Conservation (phyloP, 1,140 invertebrate species). For the Conus betulinus region DNA sequence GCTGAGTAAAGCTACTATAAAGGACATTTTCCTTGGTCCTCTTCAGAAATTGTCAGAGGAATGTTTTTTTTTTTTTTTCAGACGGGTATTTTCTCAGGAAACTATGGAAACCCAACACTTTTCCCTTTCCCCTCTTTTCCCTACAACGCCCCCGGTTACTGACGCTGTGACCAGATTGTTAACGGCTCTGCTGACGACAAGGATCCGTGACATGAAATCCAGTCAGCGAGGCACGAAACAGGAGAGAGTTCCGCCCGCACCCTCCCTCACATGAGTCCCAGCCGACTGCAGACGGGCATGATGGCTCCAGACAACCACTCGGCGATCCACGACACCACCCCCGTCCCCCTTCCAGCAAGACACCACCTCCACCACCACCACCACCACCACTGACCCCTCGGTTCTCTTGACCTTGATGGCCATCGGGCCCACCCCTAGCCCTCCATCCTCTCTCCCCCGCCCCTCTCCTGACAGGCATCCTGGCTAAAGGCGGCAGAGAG, state of each 20-base stretch:
- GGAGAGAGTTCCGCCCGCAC: background rate
- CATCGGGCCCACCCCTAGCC: background rate
- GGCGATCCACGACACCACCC: background rate
- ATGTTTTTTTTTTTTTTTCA: too few species aligned
- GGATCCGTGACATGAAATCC: background rate
- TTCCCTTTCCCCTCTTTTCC: background rate
- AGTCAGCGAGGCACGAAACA: background rate
- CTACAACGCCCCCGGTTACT: background rate
- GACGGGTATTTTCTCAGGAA: too few species aligned
- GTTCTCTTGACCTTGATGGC: background rate
- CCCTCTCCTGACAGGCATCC: conserved; percentile 5
- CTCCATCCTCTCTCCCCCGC: background rate
- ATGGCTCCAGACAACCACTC: conserved; percentile 16
- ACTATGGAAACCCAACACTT: too few species aligned
- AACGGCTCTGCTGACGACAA: background rate
- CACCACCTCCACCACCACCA: background rate
- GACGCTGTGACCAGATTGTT: background rate
- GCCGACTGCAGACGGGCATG: background rate
- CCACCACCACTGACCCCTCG: background rate
- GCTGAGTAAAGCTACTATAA: too few species aligned
- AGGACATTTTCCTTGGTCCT: too few species aligned
- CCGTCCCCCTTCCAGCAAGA: background rate
- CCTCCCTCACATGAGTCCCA: background rate
- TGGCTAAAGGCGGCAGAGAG: conserved; percentile 10
- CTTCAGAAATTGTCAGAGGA: too few species aligned